Evolutionary conservation across 2,888 invertebrate genomes (phyloP).

Genomic region (Tetranychus piercei): DNA sequence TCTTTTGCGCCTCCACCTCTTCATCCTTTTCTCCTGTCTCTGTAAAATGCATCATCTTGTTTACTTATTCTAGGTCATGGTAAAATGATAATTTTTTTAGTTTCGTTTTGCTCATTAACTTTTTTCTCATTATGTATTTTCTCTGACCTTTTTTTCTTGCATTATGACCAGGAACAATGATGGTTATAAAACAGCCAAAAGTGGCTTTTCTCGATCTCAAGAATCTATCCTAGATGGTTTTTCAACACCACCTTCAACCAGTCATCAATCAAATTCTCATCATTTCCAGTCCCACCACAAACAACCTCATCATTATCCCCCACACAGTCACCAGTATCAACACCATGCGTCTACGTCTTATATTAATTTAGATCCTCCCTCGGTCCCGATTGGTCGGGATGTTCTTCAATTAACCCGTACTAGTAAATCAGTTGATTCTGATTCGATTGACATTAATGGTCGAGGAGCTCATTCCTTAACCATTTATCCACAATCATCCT

Average conservation of each 20-base stretch:
- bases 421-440: background rate
- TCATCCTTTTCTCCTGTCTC: no score
- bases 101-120: no score
- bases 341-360: slow-evolving; percentile 5
- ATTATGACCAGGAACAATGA: background rate
- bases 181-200: background rate
- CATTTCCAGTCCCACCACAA: no score
- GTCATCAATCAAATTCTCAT: background rate
- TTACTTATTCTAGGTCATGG: no score
- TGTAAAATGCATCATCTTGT: no score
- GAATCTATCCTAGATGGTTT: slow-evolving; percentile 15
- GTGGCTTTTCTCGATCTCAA: slow-evolving; percentile 11
- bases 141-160: background rate
- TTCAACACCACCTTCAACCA: slow-evolving; percentile 2
- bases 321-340: no score
- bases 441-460: background rate
- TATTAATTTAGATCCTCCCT: slow-evolving; percentile 12
- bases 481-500: background rate
- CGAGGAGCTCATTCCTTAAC: background rate
- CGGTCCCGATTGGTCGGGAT: slow-evolving; percentile 7
- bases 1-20: no score
- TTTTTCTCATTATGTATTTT: no score
- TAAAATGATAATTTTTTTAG: no score
- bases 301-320: no score
- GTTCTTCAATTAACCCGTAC: background rate